Percentiles rank a stretch among this genome's conserved stretches.
Conservation (phyloP, 2,797 vertebrate genomes). For the Acanthiza pusilla region DNA sequence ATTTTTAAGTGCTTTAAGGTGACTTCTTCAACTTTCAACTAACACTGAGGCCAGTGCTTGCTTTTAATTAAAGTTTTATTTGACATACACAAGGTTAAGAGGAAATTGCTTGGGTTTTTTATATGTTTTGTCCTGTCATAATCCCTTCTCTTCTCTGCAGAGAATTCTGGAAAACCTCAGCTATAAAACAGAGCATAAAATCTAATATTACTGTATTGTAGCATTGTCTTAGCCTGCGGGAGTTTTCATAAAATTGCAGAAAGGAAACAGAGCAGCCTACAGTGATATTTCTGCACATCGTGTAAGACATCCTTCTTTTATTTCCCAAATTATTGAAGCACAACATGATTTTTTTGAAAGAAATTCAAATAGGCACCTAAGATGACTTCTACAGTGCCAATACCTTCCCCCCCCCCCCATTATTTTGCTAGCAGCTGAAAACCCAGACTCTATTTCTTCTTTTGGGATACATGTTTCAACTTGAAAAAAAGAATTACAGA, state of each 20-base stretch:
- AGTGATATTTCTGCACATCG: neutral
- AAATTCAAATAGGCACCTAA: neutral
- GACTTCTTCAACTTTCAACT: neutral
- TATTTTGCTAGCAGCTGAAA: neutral
- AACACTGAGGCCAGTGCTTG: neutral
- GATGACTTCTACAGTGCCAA: neutral
- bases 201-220: neutral
- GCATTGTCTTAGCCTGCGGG: neutral
- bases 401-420: accelerated
- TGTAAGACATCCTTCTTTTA: neutral
- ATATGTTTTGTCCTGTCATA: neutral
- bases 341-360: neutral
- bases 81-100: neutral
- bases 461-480: neutral
- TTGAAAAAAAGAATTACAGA: neutral
- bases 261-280: neutral
- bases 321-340: neutral
- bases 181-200: conserved; percentile 12
- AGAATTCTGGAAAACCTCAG: neutral
- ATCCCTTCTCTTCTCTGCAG: neutral
- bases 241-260: conserved; percentile 7
- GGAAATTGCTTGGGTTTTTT: neutral
- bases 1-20: neutral
- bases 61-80: neutral
- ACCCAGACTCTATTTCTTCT: neutral